A percentile compares a stretch with the other conserved stretches of the same genome.
phyloP scores from a whole-genome alignment of 1,140 invertebrate genomes.

The Papilio polytes region DNA sequence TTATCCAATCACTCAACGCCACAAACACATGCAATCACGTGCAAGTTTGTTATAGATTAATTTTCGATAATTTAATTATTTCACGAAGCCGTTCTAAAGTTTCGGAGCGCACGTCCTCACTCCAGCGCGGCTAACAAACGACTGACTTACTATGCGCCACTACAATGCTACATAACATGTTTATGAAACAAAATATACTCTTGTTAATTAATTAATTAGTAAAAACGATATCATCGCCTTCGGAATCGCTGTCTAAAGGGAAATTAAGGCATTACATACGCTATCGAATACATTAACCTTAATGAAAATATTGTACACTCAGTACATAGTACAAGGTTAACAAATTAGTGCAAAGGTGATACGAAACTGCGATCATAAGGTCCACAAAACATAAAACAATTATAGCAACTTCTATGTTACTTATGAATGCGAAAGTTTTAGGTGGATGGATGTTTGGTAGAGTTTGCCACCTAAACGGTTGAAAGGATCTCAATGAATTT shows the following conservation, averaged over 20 bases:
- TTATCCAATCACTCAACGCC: slow-evolving; percentile 20
- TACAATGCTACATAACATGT: slow-evolving; percentile 16
- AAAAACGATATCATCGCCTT: slow-evolving; percentile 27
- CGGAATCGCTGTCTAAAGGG: slow-evolving; percentile 20
- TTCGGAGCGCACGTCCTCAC: slow-evolving; percentile 3
- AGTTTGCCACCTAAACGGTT: too few species aligned
- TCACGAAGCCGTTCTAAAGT: slow-evolving; percentile 13
- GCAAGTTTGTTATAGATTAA: slow-evolving; percentile 24
- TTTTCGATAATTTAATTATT: slow-evolving; percentile 35
- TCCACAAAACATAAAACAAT: too few species aligned
- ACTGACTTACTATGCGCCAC: slow-evolving; percentile 33
- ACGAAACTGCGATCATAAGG: background rate
- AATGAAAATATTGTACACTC: background rate
- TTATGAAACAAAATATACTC: slow-evolving; percentile 31
- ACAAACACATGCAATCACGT: slow-evolving; percentile 12
- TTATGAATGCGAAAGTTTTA: too few species aligned
- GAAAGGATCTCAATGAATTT: too few species aligned
- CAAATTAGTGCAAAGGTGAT: background rate
- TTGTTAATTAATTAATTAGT: slow-evolving; percentile 32
- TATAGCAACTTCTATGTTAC: background rate
- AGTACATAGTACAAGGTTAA: background rate
- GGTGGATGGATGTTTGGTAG: too few species aligned
- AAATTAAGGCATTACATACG: slow-evolving; percentile 20
- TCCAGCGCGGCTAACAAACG: background rate
- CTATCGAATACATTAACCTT: slow-evolving; percentile 11